A percentile compares a stretch with the other conserved stretches of the same genome.
Conservation (phyloP, 2,888 invertebrate genomes). For the Conchocele bisecta region DNA sequence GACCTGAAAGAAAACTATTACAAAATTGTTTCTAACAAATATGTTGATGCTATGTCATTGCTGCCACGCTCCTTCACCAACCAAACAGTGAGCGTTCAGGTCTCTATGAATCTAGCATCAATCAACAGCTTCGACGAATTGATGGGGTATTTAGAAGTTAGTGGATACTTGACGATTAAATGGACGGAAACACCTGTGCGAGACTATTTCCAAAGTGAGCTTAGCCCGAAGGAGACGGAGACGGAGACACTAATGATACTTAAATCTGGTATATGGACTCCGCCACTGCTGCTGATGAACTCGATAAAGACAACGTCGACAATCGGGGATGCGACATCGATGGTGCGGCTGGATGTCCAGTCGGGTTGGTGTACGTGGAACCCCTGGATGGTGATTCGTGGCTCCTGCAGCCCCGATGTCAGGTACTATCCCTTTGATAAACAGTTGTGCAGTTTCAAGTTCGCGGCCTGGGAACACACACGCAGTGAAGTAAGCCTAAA, state of each 20-base stretch:
- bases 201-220: too few species aligned
- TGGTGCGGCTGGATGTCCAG: constrained; percentile 25
- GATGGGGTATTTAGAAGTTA: constrained; percentile 50
- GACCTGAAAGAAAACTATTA: too few species aligned
- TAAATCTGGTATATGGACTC: constrained; percentile 39
- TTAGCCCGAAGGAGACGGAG: background rate
- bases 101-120: constrained; percentile 43
- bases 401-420: constrained; percentile 44
- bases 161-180: constrained; percentile 39
- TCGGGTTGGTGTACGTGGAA: constrained; percentile 34
- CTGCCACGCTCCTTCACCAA: constrained; percentile 19
- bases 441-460: constrained; percentile 39
- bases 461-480: constrained; percentile 42
- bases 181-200: constrained; percentile 31
- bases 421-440: constrained; percentile 48
- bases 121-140: constrained; percentile 49
- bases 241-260: constrained; percentile 15
- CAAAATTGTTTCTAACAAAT: too few species aligned
- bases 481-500: constrained; percentile 23
- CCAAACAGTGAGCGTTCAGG: constrained; percentile 11
- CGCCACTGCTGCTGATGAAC: constrained; percentile 46
- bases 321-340: constrained; percentile 40
- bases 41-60: too few species aligned
- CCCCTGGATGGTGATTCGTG: constrained; percentile 40
- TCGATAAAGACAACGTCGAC: constrained; percentile 34